Evolutionary conservation across 2,888 invertebrate species (phyloP).

Genomic region (Azorinus chamasolen): DNA sequence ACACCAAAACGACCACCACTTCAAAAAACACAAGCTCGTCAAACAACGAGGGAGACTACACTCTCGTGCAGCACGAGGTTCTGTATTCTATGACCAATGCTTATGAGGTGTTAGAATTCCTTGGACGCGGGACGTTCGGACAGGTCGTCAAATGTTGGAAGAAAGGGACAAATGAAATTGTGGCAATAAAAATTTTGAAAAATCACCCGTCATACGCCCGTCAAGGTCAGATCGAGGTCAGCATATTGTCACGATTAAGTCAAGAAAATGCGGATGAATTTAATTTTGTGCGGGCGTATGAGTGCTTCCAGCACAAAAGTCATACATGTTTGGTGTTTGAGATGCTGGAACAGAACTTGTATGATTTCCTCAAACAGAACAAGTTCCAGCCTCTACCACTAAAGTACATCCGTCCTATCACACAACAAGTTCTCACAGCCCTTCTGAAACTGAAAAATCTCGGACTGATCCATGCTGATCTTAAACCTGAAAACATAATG

Average conservation of each 20-base stretch:
- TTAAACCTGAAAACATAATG: constrained; percentile 99
- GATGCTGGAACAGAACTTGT: constrained; percentile 99
- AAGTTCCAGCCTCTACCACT: constrained; percentile 99
- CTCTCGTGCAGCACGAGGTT: constrained; percentile 98
- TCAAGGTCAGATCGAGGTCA: constrained; percentile 99
- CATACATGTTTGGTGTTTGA: constrained; percentile 99
- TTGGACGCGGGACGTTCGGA: constrained; percentile 99
- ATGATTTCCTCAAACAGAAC: constrained; percentile 99
- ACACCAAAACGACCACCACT: constrained; percentile 78
- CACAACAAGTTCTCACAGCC: constrained; percentile 97
- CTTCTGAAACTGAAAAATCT: constrained; percentile 96
- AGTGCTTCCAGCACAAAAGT: constrained; percentile 99
- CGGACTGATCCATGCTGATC: constrained; percentile 99
- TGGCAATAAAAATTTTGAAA: constrained; percentile 99
- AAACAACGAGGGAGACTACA: constrained; percentile 96
- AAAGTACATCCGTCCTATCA: constrained; percentile 99
- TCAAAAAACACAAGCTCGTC: constrained; percentile 79
- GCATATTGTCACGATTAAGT: constrained; percentile 87
- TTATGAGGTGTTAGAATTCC: constrained; percentile 98
- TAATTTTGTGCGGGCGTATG: constrained; percentile 99
- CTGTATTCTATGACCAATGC: constrained; percentile 97
- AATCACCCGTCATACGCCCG: constrained; percentile 99
- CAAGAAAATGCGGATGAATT: constrained; percentile 89
- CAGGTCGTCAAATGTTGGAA: constrained; percentile 99
- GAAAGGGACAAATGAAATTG: constrained; percentile 99